Percentiles rank a stretch among this genome's conserved stretches.
Conservation (phyloP, 2,888 invertebrate species). For the Microctonus aethiopoides region DNA sequence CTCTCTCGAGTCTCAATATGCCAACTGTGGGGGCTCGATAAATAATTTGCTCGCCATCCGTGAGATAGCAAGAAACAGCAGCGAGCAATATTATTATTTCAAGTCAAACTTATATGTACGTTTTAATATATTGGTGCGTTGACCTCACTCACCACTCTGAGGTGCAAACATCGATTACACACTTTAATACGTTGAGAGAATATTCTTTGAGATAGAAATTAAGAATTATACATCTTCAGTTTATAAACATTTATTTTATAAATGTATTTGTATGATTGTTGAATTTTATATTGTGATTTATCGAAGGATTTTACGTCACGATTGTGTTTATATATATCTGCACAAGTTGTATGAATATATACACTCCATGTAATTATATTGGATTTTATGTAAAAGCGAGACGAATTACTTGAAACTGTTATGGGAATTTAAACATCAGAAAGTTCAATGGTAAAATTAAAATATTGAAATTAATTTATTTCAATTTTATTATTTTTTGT, state of each 20-base stretch:
- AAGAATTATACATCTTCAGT: neutral
- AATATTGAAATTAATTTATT: too few species aligned
- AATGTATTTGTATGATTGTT: neutral
- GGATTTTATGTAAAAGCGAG: neutral
- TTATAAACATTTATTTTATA: neutral
- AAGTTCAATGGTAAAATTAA: too few species aligned
- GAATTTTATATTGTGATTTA: slow-evolving; percentile 15
- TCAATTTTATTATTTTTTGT: too few species aligned
- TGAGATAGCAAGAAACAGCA: slow-evolving; percentile 22
- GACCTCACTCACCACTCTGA: slow-evolving; percentile 29
- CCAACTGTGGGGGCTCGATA: slow-evolving; percentile 39
- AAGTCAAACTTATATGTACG: slow-evolving; percentile 4
- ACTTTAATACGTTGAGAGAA: slow-evolving; percentile 22
- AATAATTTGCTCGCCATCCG: slow-evolving; percentile 39
- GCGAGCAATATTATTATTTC: neutral
- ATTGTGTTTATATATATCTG: slow-evolving; percentile 14
- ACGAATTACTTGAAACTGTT: neutral
- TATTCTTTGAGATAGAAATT: neutral
- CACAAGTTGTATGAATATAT: neutral
- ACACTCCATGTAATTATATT: neutral
- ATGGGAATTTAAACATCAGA: neutral
- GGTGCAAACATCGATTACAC: slow-evolving; percentile 34
- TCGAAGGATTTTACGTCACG: slow-evolving; percentile 4
- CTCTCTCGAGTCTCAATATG: slow-evolving; percentile 25
- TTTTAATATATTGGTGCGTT: slow-evolving; percentile 34